Conservation (phyloP, 2,888 invertebrate species). For the Conomelus anceps region DNA sequence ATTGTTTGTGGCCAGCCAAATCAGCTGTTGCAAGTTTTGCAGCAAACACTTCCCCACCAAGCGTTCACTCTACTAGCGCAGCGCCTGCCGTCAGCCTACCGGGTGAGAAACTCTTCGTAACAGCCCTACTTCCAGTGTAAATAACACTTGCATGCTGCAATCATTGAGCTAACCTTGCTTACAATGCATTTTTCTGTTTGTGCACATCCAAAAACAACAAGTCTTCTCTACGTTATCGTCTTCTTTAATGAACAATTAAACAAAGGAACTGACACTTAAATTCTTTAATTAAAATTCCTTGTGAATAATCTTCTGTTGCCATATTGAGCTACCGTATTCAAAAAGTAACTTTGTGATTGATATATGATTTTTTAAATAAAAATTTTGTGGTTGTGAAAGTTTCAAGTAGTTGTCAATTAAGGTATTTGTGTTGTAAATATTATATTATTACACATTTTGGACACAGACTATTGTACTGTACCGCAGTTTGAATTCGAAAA, state of each 20-base stretch:
- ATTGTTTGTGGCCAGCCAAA: conserved; percentile 93
- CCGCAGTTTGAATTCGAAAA: no score
- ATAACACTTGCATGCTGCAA: background rate
- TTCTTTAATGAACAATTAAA: background rate
- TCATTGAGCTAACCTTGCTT: background rate
- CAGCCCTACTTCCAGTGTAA: background rate
- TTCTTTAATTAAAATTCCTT: background rate
- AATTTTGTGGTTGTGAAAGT: background rate
- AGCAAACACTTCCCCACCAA: conserved; percentile 91
- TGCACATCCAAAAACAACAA: background rate
- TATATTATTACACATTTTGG: no score
- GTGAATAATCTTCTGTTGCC: no score
- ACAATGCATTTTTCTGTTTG: no score
- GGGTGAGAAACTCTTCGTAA: conserved; percentile 42
- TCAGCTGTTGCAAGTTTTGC: conserved; percentile 79
- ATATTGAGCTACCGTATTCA: no score
- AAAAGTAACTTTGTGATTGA: background rate
- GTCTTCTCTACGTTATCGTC: background rate
- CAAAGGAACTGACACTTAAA: background rate
- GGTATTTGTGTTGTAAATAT: no score
- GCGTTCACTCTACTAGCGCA: conserved; percentile 85
- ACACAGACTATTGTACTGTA: no score
- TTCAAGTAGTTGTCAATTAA: no score
- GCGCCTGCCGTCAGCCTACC: conserved; percentile 61
- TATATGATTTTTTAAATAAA: background rate